phyloP scores from a whole-genome alignment of 2,113 vertebrate genomes.

The Hydrochoerus hydrochaeris region DNA sequence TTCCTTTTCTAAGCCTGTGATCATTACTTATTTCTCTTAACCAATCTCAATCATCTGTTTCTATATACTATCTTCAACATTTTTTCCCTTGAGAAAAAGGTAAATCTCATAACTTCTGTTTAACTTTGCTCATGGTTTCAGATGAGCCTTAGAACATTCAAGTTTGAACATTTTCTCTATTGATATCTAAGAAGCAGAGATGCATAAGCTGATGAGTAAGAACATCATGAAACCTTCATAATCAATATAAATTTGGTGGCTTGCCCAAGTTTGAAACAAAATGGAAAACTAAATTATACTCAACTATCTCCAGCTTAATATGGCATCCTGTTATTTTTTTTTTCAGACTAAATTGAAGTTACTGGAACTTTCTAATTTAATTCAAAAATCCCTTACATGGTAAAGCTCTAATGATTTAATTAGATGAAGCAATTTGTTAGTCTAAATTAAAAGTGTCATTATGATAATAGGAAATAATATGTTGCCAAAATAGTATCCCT shows the following conservation, averaged over 20 bases:
- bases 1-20: background rate
- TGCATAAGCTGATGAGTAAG: background rate
- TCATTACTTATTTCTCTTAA: slow-evolving; percentile 37
- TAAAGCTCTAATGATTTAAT: slow-evolving; percentile 11
- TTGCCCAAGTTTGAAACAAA: background rate
- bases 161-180: background rate
- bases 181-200: background rate
- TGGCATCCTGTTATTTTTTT: background rate
- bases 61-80: background rate
- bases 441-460: background rate
- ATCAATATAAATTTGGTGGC: slow-evolving; percentile 33
- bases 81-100: background rate
- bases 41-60: background rate
- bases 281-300: slow-evolving; percentile 13
- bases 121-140: background rate
- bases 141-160: background rate
- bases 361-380: slow-evolving; percentile 54
- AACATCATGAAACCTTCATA: background rate
- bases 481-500: background rate
- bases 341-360: background rate
- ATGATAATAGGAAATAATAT: background rate
- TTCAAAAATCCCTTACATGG: background rate
- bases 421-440: background rate
- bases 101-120: background rate
- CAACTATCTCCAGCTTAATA: background rate